phyloP scores from a whole-genome alignment of 2,888 invertebrate genomes.

The Zygaena filipendulae region DNA sequence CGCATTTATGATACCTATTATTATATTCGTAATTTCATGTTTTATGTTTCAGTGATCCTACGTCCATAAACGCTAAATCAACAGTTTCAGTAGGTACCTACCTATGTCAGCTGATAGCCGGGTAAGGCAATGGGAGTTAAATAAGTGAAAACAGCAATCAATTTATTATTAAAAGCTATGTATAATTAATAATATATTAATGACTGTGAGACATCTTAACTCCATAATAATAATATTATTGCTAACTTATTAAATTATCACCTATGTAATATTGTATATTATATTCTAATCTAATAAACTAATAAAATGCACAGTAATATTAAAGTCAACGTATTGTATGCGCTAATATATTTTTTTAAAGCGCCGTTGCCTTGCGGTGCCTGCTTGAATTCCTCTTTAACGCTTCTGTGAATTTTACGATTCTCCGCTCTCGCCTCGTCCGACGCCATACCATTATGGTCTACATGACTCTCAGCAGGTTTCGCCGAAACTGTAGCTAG shows the following conservation, averaged over 20 bases:
- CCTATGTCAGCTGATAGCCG: no score
- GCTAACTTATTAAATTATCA: no score
- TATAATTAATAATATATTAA: conserved; percentile 35
- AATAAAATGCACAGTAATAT: conserved; percentile 25
- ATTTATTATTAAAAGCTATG: no score
- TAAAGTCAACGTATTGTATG: conserved; percentile 22
- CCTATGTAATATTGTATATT: conserved; percentile 21
- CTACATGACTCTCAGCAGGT: conserved; percentile 31
- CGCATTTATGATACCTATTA: no score
- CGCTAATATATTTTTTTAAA: conserved; percentile 21
- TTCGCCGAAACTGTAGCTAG: conserved; percentile 54
- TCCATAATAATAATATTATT: conserved; percentile 9
- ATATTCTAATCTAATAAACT: conserved; percentile 28
- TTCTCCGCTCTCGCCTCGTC: conserved; percentile 53
- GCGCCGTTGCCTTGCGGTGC: conserved; percentile 21
- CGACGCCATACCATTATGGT: conserved; percentile 46
- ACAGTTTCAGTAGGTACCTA: no score
- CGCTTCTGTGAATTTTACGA: conserved; percentile 37
- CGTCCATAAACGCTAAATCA: no score
- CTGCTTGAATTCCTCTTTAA: conserved; percentile 24
- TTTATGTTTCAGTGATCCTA: no score
- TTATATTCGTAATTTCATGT: no score
- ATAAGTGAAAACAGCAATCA: no score
- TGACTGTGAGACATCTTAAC: conserved; percentile 48
- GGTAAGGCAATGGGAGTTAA: no score